Percentiles rank a stretch among this genome's conserved stretches.
These are phyloP conservation scores for Eupithecia abbreviata DNA, from an alignment of 2,888 invertebrate genomes.

Conservation along the genomic window DNA sequence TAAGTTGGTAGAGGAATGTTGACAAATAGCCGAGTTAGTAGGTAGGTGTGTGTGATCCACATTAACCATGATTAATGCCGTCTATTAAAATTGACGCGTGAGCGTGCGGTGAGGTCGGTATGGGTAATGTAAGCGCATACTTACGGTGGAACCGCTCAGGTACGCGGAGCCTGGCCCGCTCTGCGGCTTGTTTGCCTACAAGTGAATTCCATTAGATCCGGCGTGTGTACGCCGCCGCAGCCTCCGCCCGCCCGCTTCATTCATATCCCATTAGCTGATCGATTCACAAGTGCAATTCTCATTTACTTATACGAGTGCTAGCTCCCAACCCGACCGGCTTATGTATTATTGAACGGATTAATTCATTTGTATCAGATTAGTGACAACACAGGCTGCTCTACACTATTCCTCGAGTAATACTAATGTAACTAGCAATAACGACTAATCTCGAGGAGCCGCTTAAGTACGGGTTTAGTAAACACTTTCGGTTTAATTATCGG, in stretches of 20 bases:
- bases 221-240: constrained; percentile 74
- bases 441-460: constrained; percentile 29
- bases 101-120: constrained; percentile 39
- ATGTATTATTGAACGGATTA: constrained; percentile 40
- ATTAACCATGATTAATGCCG: constrained; percentile 47
- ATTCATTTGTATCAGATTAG: constrained; percentile 44
- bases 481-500: constrained; percentile 31
- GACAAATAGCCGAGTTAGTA: constrained; percentile 41
- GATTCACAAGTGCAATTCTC: constrained; percentile 76
- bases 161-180: constrained; percentile 60
- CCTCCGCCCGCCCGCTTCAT: constrained; percentile 75
- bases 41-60: constrained; percentile 43
- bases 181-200: constrained; percentile 82
- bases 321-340: constrained; percentile 41
- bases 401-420: constrained; percentile 20
- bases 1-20: constrained; percentile 43
- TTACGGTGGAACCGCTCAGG: constrained; percentile 57
- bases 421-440: constrained; percentile 13
- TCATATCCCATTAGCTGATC: constrained; percentile 83
- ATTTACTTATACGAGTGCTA: constrained; percentile 50
- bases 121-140: constrained; percentile 57
- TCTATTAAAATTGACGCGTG: constrained; percentile 47
- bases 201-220: constrained; percentile 83
- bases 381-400: constrained; percentile 27
- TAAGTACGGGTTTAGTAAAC: constrained; percentile 32